phyloP scores from a whole-genome alignment of 2,888 invertebrate genomes.

The Nasonovia ribisnigri region DNA sequence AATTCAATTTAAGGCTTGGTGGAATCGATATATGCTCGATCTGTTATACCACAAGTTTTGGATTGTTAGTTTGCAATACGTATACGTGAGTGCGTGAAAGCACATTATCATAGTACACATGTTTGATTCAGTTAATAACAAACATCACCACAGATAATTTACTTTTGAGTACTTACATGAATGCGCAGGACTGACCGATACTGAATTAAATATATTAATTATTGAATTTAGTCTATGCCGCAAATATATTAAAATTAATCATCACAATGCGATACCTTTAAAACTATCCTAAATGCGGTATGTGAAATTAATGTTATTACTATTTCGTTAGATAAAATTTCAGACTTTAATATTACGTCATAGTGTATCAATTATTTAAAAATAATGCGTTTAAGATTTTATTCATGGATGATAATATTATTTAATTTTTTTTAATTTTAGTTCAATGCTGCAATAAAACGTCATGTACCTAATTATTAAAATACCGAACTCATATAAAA shows the following conservation, averaged over 20 bases:
- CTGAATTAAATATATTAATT: not conserved
- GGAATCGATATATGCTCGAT: not conserved
- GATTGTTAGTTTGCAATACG: not conserved
- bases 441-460: not conserved
- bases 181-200: not conserved
- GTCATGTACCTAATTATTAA: not conserved
- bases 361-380: not conserved
- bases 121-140: not conserved
- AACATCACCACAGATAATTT: not conserved
- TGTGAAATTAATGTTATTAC: not conserved
- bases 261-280: not conserved
- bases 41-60: not conserved
- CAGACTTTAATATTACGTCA: not conserved
- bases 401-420: no score
- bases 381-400: not conserved
- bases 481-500: no score
- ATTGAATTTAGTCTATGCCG: not conserved
- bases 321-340: not conserved
- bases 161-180: not conserved
- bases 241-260: not conserved
- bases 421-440: not conserved
- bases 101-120: not conserved
- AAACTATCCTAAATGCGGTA: not conserved
- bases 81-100: not conserved
- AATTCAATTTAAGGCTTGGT: not conserved